These are phyloP conservation scores for Cephus pulcher DNA, from an alignment of 2,888 invertebrate species.

Conservation along the genomic window DNA sequence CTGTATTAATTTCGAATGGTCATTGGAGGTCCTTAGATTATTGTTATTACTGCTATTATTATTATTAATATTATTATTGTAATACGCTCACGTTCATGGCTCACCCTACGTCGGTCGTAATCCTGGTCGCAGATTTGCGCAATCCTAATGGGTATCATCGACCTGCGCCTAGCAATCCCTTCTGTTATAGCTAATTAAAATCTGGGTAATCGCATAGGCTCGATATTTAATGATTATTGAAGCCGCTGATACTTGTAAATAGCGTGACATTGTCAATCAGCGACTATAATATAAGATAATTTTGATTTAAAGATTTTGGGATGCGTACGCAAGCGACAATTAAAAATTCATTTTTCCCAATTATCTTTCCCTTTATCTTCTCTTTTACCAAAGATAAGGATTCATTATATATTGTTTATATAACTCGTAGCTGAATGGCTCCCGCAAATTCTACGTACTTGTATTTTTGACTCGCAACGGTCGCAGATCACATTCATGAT, in stretches of 20 bases:
- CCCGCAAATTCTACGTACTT: constrained; percentile 32
- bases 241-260: neutral
- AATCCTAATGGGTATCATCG: neutral
- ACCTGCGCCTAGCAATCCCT: neutral
- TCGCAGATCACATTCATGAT: neutral
- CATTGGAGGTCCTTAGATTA: neutral
- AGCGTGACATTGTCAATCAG: neutral
- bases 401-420: constrained; percentile 43
- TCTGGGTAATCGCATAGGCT: neutral
- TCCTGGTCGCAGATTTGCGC: neutral
- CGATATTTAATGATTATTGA: neutral
- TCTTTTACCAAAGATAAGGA: constrained; percentile 57
- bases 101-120: neutral
- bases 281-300: neutral
- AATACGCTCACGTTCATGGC: neutral
- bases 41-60: neutral
- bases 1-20: neutral
- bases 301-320: neutral
- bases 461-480: constrained; percentile 14
- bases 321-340: neutral
- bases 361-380: neutral
- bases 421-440: constrained; percentile 39
- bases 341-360: neutral
- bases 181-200: neutral
- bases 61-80: neutral